These are phyloP conservation scores for Archivesica marissinica DNA, from an alignment of 1,140 invertebrate species.

Conservation along the genomic window DNA sequence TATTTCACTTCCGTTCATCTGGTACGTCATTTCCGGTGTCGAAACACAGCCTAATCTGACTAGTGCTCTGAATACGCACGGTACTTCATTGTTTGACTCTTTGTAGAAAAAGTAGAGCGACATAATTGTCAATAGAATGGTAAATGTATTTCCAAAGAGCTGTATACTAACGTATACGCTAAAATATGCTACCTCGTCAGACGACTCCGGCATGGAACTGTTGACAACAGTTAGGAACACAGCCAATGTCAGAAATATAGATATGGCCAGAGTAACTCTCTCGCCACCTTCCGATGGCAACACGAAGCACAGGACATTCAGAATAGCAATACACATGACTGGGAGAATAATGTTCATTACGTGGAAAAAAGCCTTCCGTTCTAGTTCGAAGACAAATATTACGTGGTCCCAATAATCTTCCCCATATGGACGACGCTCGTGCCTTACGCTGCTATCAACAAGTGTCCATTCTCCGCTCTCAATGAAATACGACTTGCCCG, in stretches of 20 bases:
- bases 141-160: slow-evolving; percentile 39
- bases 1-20: neutral
- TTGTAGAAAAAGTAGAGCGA: too few species aligned
- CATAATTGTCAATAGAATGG: slow-evolving; percentile 35
- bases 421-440: neutral
- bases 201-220: slow-evolving; percentile 59
- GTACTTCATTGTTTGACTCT: neutral
- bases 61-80: neutral
- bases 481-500: neutral
- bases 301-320: slow-evolving; percentile 55
- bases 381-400: neutral
- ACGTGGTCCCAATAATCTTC: slow-evolving; percentile 45
- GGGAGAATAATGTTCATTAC: slow-evolving; percentile 64
- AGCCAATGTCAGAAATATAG: slow-evolving; percentile 63
- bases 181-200: slow-evolving; percentile 73
- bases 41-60: neutral
- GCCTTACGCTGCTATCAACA: neutral
- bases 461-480: slow-evolving; percentile 51
- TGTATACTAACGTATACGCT: slow-evolving; percentile 76
- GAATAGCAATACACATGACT: slow-evolving; percentile 59
- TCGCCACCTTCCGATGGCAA: slow-evolving; percentile 62
- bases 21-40: neutral
- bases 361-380: slow-evolving; percentile 44
- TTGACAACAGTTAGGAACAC: slow-evolving; percentile 62
- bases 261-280: slow-evolving; percentile 63